Percentiles rank a stretch among this genome's conserved stretches.
Conservation (phyloP, 2,797 vertebrate genomes). For the Hafferia zeledoni region DNA sequence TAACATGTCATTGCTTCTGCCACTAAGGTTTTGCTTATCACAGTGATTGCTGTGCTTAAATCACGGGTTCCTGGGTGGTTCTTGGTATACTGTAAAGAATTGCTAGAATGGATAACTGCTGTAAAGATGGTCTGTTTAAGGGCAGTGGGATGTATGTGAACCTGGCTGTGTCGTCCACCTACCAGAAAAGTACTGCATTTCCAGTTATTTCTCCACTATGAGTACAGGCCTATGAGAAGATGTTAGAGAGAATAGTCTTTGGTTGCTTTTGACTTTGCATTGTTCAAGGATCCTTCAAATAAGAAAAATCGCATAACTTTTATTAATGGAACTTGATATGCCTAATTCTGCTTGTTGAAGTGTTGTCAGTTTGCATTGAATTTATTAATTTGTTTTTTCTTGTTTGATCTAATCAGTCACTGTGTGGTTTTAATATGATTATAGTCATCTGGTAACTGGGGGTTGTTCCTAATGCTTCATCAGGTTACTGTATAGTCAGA, state of each 20-base stretch:
- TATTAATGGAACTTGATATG: background rate
- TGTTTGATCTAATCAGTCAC: background rate
- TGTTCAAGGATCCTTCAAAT: background rate
- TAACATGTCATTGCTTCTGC: background rate
- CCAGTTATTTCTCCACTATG: background rate
- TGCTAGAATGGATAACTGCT: background rate
- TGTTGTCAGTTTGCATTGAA: background rate
- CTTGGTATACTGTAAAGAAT: background rate
- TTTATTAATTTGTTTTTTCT: background rate
- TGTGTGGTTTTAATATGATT: background rate
- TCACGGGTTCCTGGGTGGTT: background rate
- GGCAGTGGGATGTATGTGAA: background rate
- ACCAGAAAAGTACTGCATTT: background rate
- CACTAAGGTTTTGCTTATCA: background rate
- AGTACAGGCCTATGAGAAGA: background rate
- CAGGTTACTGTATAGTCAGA: background rate
- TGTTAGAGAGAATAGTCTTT: background rate
- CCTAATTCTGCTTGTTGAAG: background rate
- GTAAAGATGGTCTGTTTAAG: background rate
- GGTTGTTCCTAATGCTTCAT: background rate
- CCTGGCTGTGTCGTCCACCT: fast-evolving
- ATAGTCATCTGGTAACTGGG: background rate
- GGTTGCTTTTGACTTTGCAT: background rate
- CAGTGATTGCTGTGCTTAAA: background rate
- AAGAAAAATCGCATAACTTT: background rate